Base-by-base conservation (phyloP, 1,140 invertebrate species). In the Macrostomum lignano region DNA sequence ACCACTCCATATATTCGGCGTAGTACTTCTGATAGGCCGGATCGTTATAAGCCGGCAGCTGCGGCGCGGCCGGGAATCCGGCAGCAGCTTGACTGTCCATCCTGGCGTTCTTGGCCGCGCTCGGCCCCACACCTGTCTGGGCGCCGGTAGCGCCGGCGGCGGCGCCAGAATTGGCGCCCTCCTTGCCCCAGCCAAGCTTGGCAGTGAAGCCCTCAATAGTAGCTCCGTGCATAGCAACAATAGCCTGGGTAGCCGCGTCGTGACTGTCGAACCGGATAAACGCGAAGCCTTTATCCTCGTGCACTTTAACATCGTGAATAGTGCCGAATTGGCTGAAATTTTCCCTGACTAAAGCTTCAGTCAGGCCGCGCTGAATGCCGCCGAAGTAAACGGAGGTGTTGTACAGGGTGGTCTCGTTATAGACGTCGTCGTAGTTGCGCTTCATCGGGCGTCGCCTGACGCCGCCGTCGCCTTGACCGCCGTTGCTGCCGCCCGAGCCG, bases 301-400 rank as follows among this genome's bases (percentile, higher is more conserved):
- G 96, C 38, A 93, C 81, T 40, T 86, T 65, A 47, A 96, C 81
- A 65, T 96, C 88, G 57, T 88, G 75, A 46, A 94, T 93, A 39
- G 70, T 69, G 44, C 86, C 88, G 58, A 77, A 94, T 13, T 70
- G 71, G 44, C 71, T 68, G 62, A 96, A 96, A 23, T 78, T 82
- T 62, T 84, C 79, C 60, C 86, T 76, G 65, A 96, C 77, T 40
- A 93, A 66, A 46, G 94, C 86, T 56, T 96, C 50, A 44, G 73
- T 74, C 43, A 91, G 67, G 34, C 77, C 77, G 41, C 72, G 78
- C 43, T 72, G 72, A 46, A 94, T 79, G 25, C 84, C 82, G 29
- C 88, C 88, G 61, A 84, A 91, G 63, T 98, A 96, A 13, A 96
- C 88, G 31, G 84, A 94, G 61, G 79, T 91, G 63, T 98, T 98